A percentile compares a stretch with the other conserved stretches of the same genome.
These are phyloP conservation scores for Penaeus japonicus DNA, from an alignment of 1,140 invertebrate genomes.

Conservation along the genomic window DNA sequence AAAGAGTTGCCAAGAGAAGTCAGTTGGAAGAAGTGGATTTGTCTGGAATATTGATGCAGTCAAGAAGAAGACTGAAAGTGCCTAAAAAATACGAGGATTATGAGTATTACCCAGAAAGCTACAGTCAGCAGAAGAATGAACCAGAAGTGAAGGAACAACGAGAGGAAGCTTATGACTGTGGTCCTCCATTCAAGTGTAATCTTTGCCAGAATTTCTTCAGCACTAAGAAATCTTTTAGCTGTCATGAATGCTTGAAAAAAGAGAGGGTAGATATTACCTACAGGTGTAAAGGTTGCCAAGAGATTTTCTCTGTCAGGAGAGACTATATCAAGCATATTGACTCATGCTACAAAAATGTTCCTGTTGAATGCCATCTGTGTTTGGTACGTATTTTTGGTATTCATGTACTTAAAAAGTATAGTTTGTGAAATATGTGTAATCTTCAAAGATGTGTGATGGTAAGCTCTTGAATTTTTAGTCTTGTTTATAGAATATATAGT, in stretches of 20 bases:
- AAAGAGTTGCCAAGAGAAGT: background rate
- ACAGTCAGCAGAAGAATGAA: background rate
- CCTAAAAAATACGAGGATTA: slow-evolving; percentile 27
- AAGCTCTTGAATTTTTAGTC: no score
- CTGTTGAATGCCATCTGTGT: slow-evolving; percentile 23
- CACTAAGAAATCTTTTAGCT: slow-evolving; percentile 2
- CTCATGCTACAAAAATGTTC: slow-evolving; percentile 34
- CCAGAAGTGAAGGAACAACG: background rate
- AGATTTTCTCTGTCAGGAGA: background rate
- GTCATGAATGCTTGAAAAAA: background rate
- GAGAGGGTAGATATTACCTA: slow-evolving; percentile 7
- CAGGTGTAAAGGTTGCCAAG: slow-evolving; percentile 26
- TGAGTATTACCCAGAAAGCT: slow-evolving; percentile 32
- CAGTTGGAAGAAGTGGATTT: no score
- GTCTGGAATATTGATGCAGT: background rate
- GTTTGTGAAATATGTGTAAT: no score
- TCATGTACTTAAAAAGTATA: background rate
- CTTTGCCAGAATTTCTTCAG: slow-evolving; percentile 17
- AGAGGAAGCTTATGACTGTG: background rate
- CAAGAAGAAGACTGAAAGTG: slow-evolving; percentile 24
- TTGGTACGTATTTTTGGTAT: background rate
- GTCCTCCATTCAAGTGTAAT: background rate
- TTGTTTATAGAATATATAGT: no score
- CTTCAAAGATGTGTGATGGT: no score
- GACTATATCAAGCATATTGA: slow-evolving; percentile 41